phyloP scores from a whole-genome alignment of 1,140 invertebrate genomes.

The Dinoponera quadriceps region DNA sequence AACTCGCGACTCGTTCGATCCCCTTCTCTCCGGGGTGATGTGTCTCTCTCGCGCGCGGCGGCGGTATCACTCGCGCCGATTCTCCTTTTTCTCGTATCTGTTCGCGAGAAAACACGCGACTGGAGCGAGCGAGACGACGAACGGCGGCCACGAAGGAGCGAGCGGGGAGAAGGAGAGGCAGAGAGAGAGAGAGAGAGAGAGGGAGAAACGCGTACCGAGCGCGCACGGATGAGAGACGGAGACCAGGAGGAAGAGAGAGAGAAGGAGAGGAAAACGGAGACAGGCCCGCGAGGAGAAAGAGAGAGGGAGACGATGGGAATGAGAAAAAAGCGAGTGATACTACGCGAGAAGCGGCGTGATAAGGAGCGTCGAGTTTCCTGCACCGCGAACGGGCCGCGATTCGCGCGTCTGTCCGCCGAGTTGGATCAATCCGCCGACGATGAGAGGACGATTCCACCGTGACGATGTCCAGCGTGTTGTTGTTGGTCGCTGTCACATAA shows the following conservation, averaged over 20 bases:
- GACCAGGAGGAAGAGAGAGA: background rate
- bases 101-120: slow-evolving; percentile 36
- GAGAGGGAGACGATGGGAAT: slow-evolving; percentile 10
- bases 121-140: slow-evolving; percentile 30
- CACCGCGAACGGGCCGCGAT: slow-evolving; percentile 22
- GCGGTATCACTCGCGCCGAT: slow-evolving; percentile 61
- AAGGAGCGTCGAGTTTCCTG: slow-evolving; percentile 62
- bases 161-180: background rate
- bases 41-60: slow-evolving; percentile 24
- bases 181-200: background rate
- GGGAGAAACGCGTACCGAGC: background rate
- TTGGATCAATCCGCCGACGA: slow-evolving; percentile 18
- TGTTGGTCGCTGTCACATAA: slow-evolving; percentile 6
- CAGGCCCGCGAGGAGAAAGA: background rate
- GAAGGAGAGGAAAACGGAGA: background rate
- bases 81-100: slow-evolving; percentile 33
- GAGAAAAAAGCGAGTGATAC: slow-evolving; percentile 42
- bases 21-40: slow-evolving; percentile 23
- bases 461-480: background rate
- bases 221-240: background rate
- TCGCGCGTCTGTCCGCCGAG: background rate
- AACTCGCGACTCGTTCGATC: slow-evolving; percentile 63
- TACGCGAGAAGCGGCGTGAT: slow-evolving; percentile 61
- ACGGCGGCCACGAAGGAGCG: slow-evolving; percentile 28
- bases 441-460: slow-evolving; percentile 58